Evolutionary conservation across 2,113 vertebrate species (phyloP), one percentile per base, ranked within the genome.

Genomic region (Castor canadensis): DNA sequence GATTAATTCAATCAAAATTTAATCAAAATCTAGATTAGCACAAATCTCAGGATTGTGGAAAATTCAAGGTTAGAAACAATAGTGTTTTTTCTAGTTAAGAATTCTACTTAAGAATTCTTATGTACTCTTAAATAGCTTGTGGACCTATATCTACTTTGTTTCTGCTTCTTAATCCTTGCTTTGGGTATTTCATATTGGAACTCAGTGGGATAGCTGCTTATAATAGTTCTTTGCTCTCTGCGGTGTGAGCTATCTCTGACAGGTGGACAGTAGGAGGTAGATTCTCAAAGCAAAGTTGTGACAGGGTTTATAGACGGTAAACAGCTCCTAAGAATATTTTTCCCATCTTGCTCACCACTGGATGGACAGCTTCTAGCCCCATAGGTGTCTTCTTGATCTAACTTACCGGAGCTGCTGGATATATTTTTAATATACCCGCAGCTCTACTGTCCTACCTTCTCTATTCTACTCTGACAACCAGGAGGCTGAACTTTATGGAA

Each of bases 1-100:
- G 67, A 91, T 95, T 77, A 90, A 85, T 94, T 77, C 30, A 73
- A 85, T 87, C 75, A 77, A 86, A 96, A 89, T 91, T 75, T 94
- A 94, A 95, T 95, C 19, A 96, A 88, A 82, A 86, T 54, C 83
- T 26, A 67, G 77, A 82, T 96, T 95, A 92, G 52, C 64, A 35
- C 35, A 86, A 79, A 83, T 82, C 79, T 85, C 62, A 71, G 73
- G 85, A 85, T 81, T 92, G 43, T 73, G 11, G 26, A 47, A 91
- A 72, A 72, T 79, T 69, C 56, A 90, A 38, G 79, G 52, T 91
- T 71, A 90, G 66, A 88, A 71, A 89, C 67, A 90, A 43, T 64
- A 40, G 30, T 49, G 3, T 89, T 96, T 92, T 26, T 95, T 60
- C 45, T 56, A 56, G n/a, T n/a, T n/a, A n/a, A n/a, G n/a, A n/a